phyloP scores from a whole-genome alignment of 2,113 vertebrate species.

The Rhinopomastus cyanomelas region DNA sequence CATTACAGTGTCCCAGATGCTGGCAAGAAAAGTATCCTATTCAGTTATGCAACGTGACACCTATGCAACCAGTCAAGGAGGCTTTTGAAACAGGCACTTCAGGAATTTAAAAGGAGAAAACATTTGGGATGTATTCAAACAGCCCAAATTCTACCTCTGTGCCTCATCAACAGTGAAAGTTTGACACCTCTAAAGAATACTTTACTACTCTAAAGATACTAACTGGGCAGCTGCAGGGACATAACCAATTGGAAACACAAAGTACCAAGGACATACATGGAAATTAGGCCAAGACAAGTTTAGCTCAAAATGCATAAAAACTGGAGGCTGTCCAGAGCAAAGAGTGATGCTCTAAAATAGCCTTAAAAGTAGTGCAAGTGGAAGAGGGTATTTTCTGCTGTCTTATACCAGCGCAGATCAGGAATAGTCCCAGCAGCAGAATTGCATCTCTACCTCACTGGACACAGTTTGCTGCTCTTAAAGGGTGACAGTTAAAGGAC shows the following conservation, averaged over 20 bases:
- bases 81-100: not conserved
- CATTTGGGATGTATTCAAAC: not conserved
- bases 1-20: rapidly evolving
- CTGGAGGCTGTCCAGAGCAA: slow-evolving; percentile 19
- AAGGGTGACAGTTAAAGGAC: not conserved
- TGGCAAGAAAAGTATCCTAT: not conserved
- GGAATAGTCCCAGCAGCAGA: slow-evolving; percentile 1
- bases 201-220: no score
- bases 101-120: not conserved
- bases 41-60: not conserved
- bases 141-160: not conserved
- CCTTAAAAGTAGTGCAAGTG: not conserved
- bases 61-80: not conserved
- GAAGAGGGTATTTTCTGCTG: slow-evolving; percentile 13
- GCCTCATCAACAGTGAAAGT: not conserved
- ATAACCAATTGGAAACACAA: not conserved
- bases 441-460: not conserved
- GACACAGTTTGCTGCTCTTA: slow-evolving; percentile 1
- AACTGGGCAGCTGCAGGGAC: slow-evolving; percentile 29
- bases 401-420: not conserved
- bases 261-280: not conserved
- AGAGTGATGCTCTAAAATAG: slow-evolving; percentile 23
- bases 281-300: slow-evolving; percentile 45
- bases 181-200: not conserved
- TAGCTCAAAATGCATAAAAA: slow-evolving; percentile 23